phyloP scores from a whole-genome alignment of 2,888 invertebrate genomes.

The Cerceris rybyensis region DNA sequence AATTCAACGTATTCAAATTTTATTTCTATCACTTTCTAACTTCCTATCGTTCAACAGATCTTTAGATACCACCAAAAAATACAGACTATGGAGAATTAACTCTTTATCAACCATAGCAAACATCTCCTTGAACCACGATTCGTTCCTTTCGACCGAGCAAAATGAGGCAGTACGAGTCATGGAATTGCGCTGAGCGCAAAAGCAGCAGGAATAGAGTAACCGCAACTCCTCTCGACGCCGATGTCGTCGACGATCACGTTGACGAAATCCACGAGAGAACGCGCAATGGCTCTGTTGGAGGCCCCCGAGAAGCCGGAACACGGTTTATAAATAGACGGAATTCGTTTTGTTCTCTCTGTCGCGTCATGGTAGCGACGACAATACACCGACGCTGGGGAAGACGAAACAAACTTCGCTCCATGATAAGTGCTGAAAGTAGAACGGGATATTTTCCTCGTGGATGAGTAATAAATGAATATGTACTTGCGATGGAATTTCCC shows the following conservation, averaged over 20 bases:
- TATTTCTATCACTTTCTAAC: too few species aligned
- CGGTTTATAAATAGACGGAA: slow-evolving; percentile 34
- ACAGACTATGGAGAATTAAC: not conserved
- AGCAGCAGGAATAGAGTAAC: not conserved
- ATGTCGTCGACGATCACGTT: not conserved
- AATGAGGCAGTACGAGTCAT: not conserved
- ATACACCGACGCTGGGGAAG: not conserved
- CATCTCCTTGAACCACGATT: not conserved
- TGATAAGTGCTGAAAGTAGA: not conserved
- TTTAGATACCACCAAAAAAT: not conserved
- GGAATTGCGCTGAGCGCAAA: not conserved
- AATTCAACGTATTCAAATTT: too few species aligned
- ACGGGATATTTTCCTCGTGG: not conserved
- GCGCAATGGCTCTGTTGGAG: slow-evolving; percentile 6
- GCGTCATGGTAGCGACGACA: not conserved
- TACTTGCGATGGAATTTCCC: too few species aligned
- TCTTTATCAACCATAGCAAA: not conserved
- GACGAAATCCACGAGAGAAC: slow-evolving; percentile 9
- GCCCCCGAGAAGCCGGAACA: slow-evolving; percentile 6
- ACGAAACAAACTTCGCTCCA: slow-evolving; percentile 2
- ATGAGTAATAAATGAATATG: not conserved
- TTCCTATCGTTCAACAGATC: not conserved
- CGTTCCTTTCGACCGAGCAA: not conserved
- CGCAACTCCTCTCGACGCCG: not conserved
- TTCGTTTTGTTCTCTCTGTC: slow-evolving; percentile 8